Conservation (phyloP, 2,797 vertebrate species). For the Craterocephalus amniculus region DNA sequence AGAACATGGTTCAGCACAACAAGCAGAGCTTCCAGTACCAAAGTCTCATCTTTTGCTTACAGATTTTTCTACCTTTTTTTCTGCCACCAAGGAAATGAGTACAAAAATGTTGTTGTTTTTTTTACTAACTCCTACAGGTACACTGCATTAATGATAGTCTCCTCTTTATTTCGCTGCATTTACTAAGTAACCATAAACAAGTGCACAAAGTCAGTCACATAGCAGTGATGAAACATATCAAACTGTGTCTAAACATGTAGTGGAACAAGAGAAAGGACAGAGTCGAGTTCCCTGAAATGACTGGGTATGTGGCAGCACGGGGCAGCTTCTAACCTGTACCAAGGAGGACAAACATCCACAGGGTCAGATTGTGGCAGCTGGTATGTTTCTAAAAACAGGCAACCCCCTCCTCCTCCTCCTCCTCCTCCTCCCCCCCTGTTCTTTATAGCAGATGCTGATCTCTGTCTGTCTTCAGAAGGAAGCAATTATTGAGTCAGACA, state of each 20-base stretch:
- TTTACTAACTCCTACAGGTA: not conserved
- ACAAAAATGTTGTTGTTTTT: not conserved
- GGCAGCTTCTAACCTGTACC: conserved; percentile 72
- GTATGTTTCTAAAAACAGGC: conserved; percentile 78
- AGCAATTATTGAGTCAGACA: conserved; percentile 80
- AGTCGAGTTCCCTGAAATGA: conserved; percentile 55
- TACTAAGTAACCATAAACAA: conserved; percentile 6
- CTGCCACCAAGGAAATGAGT: not conserved
- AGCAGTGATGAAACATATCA: conserved; percentile 14
- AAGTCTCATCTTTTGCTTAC: too few species aligned
- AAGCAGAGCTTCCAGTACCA: not conserved
- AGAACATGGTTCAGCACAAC: not conserved
- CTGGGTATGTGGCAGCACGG: conserved; percentile 45
- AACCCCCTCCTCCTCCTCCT: not conserved
- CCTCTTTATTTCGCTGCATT: not conserved
- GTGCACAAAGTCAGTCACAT: conserved; percentile 2
- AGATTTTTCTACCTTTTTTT: too few species aligned
- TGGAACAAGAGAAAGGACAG: conserved; percentile 37
- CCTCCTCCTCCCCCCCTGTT: conserved; percentile 41
- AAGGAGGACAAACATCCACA: conserved; percentile 63
- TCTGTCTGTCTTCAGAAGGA: conserved; percentile 70
- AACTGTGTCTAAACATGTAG: conserved; percentile 21
- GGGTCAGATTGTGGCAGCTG: conserved; percentile 69
- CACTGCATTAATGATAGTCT: not conserved
- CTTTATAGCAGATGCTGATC: conserved; percentile 74